Conservation (phyloP, 2,888 invertebrate species). For the Alviniconcha strummeri region DNA sequence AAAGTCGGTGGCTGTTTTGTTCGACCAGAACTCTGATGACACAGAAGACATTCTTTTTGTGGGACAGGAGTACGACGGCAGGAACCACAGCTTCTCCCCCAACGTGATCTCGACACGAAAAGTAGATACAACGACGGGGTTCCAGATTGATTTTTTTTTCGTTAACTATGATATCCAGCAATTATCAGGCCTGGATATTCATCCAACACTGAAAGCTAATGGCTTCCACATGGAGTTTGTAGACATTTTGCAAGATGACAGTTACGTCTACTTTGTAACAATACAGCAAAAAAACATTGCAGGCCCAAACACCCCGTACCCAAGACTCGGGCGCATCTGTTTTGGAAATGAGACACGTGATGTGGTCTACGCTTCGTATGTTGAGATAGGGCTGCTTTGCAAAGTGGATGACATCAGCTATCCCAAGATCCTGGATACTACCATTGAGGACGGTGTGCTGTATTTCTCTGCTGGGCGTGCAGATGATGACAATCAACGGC, state of each 20-base stretch:
- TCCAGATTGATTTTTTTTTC: slow-evolving; percentile 23
- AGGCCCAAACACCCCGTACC: slow-evolving; percentile 43
- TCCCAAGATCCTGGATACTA: slow-evolving; percentile 48
- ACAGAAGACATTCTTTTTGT: slow-evolving; percentile 44
- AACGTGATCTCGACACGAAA: slow-evolving; percentile 44
- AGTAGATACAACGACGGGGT: slow-evolving; percentile 10
- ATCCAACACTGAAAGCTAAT: not conserved
- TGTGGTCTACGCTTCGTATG: slow-evolving; percentile 64
- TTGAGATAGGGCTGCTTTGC: slow-evolving; percentile 67
- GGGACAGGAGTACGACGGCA: slow-evolving; percentile 49
- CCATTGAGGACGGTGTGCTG: slow-evolving; percentile 28
- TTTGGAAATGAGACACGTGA: slow-evolving; percentile 44
- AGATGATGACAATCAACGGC: not conserved
- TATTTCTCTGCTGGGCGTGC: slow-evolving; percentile 35
- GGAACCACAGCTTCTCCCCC: slow-evolving; percentile 37
- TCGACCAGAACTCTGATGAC: not conserved
- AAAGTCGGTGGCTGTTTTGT: slow-evolving; percentile 37
- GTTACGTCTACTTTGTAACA: slow-evolving; percentile 65
- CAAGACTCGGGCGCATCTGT: slow-evolving; percentile 69
- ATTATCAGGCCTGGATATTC: slow-evolving; percentile 39
- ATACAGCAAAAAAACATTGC: slow-evolving; percentile 52
- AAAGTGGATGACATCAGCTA: slow-evolving; percentile 35
- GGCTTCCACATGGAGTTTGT: slow-evolving; percentile 59
- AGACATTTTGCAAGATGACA: slow-evolving; percentile 59
- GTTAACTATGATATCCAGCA: not conserved